A percentile compares a stretch with the other conserved stretches of the same genome.
These are phyloP conservation scores for Sepioteuthis lessoniana DNA, from an alignment of 2,888 invertebrate genomes.

Conservation along the genomic window DNA sequence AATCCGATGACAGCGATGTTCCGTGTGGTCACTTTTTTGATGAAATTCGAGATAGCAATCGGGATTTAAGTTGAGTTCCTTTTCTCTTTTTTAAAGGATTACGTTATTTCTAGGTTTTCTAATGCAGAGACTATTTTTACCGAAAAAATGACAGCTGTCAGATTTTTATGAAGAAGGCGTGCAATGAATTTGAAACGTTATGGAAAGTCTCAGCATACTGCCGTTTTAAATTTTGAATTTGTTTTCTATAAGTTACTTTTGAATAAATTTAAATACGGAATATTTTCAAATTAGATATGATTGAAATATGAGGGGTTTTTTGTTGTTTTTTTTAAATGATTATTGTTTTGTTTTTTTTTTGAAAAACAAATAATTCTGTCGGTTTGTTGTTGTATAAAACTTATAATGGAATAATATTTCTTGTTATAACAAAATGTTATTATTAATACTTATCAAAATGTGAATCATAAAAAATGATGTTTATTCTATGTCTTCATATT, in stretches of 20 bases:
- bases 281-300: neutral
- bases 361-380: no score
- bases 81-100: neutral
- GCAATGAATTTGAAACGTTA: neutral
- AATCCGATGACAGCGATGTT: neutral
- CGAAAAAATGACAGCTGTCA: neutral
- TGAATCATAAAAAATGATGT: no score
- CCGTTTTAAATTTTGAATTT: neutral
- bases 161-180: neutral
- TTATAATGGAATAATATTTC: no score
- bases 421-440: no score
- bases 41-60: neutral
- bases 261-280: neutral
- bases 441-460: no score
- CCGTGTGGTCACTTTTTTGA: neutral
- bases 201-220: neutral
- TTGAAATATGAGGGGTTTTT: neutral
- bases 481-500: no score
- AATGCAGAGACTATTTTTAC: neutral
- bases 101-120: neutral
- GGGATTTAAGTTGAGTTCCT: neutral
- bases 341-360: no score
- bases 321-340: no score
- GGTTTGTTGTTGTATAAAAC: no score
- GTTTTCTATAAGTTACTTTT: neutral